Conservation (phyloP, 2,888 invertebrate genomes). For the Dorcus parallelipipedus region DNA sequence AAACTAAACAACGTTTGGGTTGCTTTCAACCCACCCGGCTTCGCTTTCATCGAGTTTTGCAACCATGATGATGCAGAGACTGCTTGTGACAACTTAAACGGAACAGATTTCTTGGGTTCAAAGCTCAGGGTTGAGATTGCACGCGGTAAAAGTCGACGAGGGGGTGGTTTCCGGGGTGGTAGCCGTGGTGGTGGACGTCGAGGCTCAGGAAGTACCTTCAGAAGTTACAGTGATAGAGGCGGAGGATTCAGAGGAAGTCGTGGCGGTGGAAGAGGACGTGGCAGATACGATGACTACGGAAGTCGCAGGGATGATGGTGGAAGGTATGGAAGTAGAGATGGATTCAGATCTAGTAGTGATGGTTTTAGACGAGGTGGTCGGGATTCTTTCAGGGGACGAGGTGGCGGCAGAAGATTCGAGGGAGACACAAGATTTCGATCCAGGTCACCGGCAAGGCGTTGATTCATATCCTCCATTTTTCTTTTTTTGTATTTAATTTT, state of each 20-base stretch:
- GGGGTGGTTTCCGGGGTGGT: constrained; percentile 57
- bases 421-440: constrained; percentile 33
- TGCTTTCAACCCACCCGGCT: constrained; percentile 91
- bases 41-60: constrained; percentile 91
- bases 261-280: constrained; percentile 31
- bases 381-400: constrained; percentile 40
- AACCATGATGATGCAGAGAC: constrained; percentile 85
- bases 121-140: constrained; percentile 87
- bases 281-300: constrained; percentile 41
- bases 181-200: constrained; percentile 54
- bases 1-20: constrained; percentile 91
- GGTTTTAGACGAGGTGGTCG: constrained; percentile 44
- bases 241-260: constrained; percentile 50
- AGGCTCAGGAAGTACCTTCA: constrained; percentile 43
- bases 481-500: too few species aligned
- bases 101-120: constrained; percentile 81
- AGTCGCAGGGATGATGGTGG: constrained; percentile 28
- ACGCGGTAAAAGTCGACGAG: constrained; percentile 70
- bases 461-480: too few species aligned
- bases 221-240: constrained; percentile 46
- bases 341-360: constrained; percentile 25
- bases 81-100: constrained; percentile 85
- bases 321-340: constrained; percentile 24
- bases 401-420: constrained; percentile 35
- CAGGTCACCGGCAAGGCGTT: constrained; percentile 32